Percentiles rank a stretch among this genome's conserved stretches.
Evolutionary conservation across 2,888 invertebrate genomes (phyloP).

Genomic region (Aleiodes testaceus): DNA sequence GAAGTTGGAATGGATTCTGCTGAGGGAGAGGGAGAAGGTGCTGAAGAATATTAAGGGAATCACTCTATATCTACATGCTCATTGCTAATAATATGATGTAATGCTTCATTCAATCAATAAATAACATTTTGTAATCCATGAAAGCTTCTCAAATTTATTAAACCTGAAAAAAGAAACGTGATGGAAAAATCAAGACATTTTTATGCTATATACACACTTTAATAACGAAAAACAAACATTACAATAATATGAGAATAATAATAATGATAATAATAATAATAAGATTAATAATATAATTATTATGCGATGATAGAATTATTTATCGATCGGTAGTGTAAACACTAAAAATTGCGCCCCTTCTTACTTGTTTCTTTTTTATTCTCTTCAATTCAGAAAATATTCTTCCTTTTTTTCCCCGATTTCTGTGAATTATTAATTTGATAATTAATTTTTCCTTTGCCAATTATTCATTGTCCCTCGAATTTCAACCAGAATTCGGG

Average conservation of each 20-base stretch:
- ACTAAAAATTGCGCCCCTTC: conserved; percentile 68
- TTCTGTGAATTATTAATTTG: conserved; percentile 9
- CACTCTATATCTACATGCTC: not conserved
- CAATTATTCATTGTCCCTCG: too few species aligned
- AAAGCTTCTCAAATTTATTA: not conserved
- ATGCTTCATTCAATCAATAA: conserved; percentile 9
- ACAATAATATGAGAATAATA: conserved; percentile 63
- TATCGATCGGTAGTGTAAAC: conserved; percentile 71
- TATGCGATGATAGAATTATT: conserved; percentile 70
- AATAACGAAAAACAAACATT: conserved; percentile 73
- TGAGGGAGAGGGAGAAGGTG: conserved; percentile 72
- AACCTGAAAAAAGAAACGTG: not conserved
- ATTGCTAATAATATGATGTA: not conserved
- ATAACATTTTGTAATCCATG: conserved; percentile 2
- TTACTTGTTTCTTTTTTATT: conserved; percentile 46
- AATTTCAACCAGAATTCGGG: too few species aligned
- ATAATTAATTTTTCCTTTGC: not conserved
- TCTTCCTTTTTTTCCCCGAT: conserved; percentile 39
- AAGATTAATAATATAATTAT: conserved; percentile 62
- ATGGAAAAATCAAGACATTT: conserved; percentile 26
- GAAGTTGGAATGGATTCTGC: conserved; percentile 80
- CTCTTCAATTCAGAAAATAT: conserved; percentile 44
- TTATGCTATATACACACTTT: conserved; percentile 73
- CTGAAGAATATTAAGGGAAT: conserved; percentile 58
- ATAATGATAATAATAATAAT: conserved; percentile 64